These are phyloP conservation scores for Danionella cerebrum DNA, from an alignment of 2,113 vertebrate genomes.

Conservation along the genomic window DNA sequence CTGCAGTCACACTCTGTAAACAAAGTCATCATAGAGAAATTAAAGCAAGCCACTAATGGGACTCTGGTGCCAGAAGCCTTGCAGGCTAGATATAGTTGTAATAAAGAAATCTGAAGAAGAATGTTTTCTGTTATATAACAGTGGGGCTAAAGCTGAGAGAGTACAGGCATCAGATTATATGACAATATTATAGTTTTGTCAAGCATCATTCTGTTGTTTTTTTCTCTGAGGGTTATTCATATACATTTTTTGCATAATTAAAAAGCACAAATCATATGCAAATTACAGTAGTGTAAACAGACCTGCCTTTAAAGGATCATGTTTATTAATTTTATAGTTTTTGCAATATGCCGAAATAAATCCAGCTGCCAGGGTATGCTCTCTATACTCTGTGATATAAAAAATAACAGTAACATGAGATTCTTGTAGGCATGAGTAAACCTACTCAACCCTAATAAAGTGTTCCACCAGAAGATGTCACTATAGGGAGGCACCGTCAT, in stretches of 20 bases:
- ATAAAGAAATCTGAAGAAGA: neutral
- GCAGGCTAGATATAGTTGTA: neutral
- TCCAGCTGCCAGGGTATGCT: neutral
- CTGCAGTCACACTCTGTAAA: slow-evolving; percentile 2
- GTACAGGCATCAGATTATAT: neutral
- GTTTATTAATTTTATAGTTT: neutral
- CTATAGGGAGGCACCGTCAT: slow-evolving; percentile 30
- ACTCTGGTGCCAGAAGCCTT: neutral
- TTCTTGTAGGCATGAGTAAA: neutral
- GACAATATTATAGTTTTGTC: neutral
- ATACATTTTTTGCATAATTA: neutral
- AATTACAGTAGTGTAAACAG: neutral
- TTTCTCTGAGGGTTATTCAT: neutral
- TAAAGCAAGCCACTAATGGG: neutral
- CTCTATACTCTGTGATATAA: neutral
- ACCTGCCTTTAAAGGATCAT: neutral
- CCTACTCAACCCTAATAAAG: neutral
- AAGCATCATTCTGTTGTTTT: neutral
- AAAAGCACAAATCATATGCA: slow-evolving; percentile 3
- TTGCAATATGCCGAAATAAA: neutral
- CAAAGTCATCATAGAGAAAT: slow-evolving; percentile 3
- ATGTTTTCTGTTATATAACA: neutral
- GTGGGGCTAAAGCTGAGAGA: neutral
- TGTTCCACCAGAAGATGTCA: slow-evolving; percentile 35
- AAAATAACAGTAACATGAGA: neutral